Base-by-base conservation (phyloP, 2,113 vertebrate genomes). In the Scomber colias region DNA sequence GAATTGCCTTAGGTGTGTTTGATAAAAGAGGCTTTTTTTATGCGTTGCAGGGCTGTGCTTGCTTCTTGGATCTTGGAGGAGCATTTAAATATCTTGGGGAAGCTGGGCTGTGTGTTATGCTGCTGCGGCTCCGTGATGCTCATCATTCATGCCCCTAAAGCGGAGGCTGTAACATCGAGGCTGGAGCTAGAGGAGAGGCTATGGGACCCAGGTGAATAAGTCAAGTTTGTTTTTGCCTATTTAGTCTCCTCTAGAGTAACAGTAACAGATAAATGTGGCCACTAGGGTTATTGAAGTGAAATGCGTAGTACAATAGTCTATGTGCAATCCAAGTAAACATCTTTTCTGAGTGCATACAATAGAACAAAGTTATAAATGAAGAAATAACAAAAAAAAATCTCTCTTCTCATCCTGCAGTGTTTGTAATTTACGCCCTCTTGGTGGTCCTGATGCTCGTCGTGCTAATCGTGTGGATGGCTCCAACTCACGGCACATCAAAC, bases 61-160 rank as follows among this genome's bases (percentile, higher is more conserved):
- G 97, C 97, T 53, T 98, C 97, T 53, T 97, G 96, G 82, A 85
- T 99, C 53, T 93, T 99, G 82, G 93, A 97, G 83, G 98, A 99
- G 88, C 96, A 95, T 86, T 92, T 99, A 77, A 97, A 97, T 83
- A 90, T 97, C 84, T 91, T 99, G 92, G 98, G 98, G 61, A 98
- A 99, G 90, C 92, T 99, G 40, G 97, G 97, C 50, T 99, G 97
- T 90, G 90, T 97, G 24, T 87, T 99, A 56, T 98, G 97, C 84
- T 99, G 97, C 50, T 96, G 96, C 17, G 98, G 98, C 5, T 97
- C 97, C 13, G 94, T 98, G 11, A 93, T 97, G 83, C 96, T 99
- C n/a, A 96, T 99, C 71, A 95, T 98, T 78, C 98, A 99, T 68
- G 96, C 97, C 21, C 98, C 98, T 0, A 97, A 96, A 85, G 96